Evolutionary conservation across 1,140 invertebrate species (phyloP).

Genomic region (Popillia japonica): DNA sequence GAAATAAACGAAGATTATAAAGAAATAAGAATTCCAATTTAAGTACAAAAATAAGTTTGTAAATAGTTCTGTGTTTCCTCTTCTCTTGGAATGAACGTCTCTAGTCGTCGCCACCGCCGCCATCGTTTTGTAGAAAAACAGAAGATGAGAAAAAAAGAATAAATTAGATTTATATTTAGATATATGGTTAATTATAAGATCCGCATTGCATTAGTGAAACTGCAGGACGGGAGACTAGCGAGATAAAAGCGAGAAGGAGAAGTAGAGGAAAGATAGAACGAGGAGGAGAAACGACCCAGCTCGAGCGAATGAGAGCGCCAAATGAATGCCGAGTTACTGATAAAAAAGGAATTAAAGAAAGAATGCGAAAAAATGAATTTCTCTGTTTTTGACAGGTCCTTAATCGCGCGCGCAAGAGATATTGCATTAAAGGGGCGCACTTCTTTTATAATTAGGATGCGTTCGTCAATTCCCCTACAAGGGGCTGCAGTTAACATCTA

Average conservation of each 20-base stretch:
- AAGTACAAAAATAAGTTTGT: slow-evolving; percentile 37
- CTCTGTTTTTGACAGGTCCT: slow-evolving; percentile 62
- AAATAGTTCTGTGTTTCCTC: slow-evolving; percentile 32
- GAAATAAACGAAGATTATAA: slow-evolving; percentile 39
- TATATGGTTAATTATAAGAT: slow-evolving; percentile 40
- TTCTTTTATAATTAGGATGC: slow-evolving; percentile 40
- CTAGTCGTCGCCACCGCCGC: slow-evolving; percentile 10
- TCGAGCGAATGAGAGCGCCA: slow-evolving; percentile 43
- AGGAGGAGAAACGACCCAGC: slow-evolving; percentile 2
- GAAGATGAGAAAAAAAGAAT: slow-evolving; percentile 35
- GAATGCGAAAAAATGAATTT: slow-evolving; percentile 62
- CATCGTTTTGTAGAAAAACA: slow-evolving; percentile 24
- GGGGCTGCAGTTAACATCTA: not conserved
- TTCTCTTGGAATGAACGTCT: slow-evolving; percentile 13
- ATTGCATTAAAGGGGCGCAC: slow-evolving; percentile 57
- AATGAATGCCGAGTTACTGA: slow-evolving; percentile 61
- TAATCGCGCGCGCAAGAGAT: slow-evolving; percentile 61
- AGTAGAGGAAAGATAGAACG: not conserved
- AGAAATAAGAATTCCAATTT: slow-evolving; percentile 37
- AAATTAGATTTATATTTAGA: slow-evolving; percentile 39
- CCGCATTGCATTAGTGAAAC: slow-evolving; percentile 39
- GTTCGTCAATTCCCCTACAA: not conserved
- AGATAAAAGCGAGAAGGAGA: slow-evolving; percentile 15
- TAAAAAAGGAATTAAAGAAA: slow-evolving; percentile 62
- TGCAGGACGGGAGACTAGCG: slow-evolving; percentile 24